A percentile compares a stretch with the other conserved stretches of the same genome.
These are phyloP conservation scores for Eupithecia abbreviata DNA, from an alignment of 2,888 invertebrate species.

Conservation along the genomic window DNA sequence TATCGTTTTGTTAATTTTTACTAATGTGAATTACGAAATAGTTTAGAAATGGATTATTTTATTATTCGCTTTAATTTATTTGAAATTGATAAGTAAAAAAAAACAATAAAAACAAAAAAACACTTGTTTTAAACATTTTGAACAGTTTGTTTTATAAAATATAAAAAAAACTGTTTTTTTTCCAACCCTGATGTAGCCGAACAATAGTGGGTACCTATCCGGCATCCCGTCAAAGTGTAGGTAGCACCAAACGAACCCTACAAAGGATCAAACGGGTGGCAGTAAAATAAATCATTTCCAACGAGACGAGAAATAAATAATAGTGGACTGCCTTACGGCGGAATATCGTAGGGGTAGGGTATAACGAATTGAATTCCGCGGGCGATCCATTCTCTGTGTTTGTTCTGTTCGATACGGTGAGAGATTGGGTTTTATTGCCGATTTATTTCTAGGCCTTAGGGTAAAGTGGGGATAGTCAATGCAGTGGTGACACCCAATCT, in stretches of 20 bases:
- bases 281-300: constrained; percentile 53
- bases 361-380: constrained; percentile 35
- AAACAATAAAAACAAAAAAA: too few species aligned
- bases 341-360: constrained; percentile 30
- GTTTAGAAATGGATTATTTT: too few species aligned
- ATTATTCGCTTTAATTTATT: too few species aligned
- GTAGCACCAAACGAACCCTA: constrained; percentile 6
- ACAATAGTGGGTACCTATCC: background rate
- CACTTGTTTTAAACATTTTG: too few species aligned
- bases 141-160: too few species aligned
- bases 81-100: too few species aligned
- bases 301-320: constrained; percentile 53
- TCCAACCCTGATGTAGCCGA: too few species aligned
- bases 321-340: constrained; percentile 43
- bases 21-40: too few species aligned
- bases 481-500: background rate
- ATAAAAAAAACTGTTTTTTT: too few species aligned
- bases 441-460: constrained; percentile 15
- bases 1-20: too few species aligned
- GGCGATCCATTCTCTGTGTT: constrained; percentile 29
- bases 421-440: constrained; percentile 29
- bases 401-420: constrained; percentile 20
- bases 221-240: background rate
- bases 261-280: constrained; percentile 36
- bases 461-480: background rate